Evolutionary conservation across 1,140 invertebrate genomes (phyloP).

Genomic region (Cydia strobilella): DNA sequence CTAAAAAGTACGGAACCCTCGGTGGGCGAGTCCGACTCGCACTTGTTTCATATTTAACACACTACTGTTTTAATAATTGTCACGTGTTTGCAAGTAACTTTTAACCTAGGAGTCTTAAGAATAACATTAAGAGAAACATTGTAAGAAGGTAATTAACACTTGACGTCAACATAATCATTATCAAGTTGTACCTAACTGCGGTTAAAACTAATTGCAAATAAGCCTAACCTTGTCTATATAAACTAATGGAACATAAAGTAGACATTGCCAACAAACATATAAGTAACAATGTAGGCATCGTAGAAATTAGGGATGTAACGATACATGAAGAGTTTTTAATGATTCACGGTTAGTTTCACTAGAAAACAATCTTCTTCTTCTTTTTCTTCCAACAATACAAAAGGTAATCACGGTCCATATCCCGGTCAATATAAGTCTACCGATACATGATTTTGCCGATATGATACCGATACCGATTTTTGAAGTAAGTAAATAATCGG

Average conservation of each 20-base stretch:
- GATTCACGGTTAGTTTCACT: too few relatives aligned
- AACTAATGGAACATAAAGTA: background rate
- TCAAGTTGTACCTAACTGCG: background rate
- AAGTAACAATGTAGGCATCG: background rate
- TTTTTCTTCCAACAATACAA: too few relatives aligned
- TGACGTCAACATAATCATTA: background rate
- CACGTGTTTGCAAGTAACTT: background rate
- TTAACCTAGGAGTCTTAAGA: background rate
- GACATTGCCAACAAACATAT: background rate
- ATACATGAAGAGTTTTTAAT: too few relatives aligned
- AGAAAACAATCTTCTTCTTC: too few relatives aligned
- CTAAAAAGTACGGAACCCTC: too few relatives aligned
- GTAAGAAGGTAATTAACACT: background rate
- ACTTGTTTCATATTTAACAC: too few relatives aligned
- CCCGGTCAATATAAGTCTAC: too few relatives aligned
- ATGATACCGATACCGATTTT: too few relatives aligned
- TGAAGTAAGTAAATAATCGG: too few relatives aligned
- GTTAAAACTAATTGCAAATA: slow-evolving; percentile 21
- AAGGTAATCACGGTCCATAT: too few relatives aligned
- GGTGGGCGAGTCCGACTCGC: too few relatives aligned
- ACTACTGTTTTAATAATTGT: background rate
- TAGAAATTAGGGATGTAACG: background rate
- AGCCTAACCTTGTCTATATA: background rate
- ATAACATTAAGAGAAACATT: slow-evolving; percentile 4
- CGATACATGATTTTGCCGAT: too few relatives aligned